These are phyloP conservation scores for Trissoscelio sp. DNA, from an alignment of 2,888 invertebrate species.

Conservation along the genomic window DNA sequence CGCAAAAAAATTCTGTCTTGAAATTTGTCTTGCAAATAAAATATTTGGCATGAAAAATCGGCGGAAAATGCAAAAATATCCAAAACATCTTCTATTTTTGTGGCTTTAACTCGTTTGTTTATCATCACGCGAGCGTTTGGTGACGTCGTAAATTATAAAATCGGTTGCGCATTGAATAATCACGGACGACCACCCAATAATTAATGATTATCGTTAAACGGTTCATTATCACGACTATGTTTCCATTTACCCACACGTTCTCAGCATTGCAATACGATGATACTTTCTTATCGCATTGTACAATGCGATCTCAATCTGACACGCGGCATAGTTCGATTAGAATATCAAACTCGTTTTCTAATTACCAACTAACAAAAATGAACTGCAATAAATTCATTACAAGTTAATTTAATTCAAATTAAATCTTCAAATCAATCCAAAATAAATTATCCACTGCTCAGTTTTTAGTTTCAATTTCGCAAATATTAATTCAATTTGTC, in stretches of 20 bases:
- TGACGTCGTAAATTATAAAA: slow-evolving; percentile 22
- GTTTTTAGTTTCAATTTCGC: neutral
- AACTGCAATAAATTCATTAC: neutral
- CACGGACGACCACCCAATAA: slow-evolving; percentile 28
- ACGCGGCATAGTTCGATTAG: neutral
- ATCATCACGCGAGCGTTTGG: neutral
- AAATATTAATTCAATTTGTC: neutral
- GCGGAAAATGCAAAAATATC: neutral
- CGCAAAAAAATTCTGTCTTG: too few relatives aligned
- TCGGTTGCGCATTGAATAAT: slow-evolving; percentile 31
- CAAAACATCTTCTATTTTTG: neutral
- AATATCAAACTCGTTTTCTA: neutral
- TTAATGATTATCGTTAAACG: slow-evolving; percentile 40
- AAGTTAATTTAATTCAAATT: neutral
- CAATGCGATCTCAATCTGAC: slow-evolving; percentile 20
- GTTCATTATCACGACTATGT: slow-evolving; percentile 40
- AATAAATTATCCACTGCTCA: too few relatives aligned
- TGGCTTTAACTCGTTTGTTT: slow-evolving; percentile 4
- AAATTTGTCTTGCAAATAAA: too few relatives aligned
- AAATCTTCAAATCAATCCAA: too few relatives aligned
- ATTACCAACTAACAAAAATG: neutral
- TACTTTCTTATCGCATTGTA: slow-evolving; percentile 33
- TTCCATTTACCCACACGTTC: slow-evolving; percentile 23
- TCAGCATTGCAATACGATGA: slow-evolving; percentile 14
- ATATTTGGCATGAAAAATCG: too few relatives aligned